Conservation (phyloP, 2,113 vertebrate genomes). For the Ginglymostoma cirratum region DNA sequence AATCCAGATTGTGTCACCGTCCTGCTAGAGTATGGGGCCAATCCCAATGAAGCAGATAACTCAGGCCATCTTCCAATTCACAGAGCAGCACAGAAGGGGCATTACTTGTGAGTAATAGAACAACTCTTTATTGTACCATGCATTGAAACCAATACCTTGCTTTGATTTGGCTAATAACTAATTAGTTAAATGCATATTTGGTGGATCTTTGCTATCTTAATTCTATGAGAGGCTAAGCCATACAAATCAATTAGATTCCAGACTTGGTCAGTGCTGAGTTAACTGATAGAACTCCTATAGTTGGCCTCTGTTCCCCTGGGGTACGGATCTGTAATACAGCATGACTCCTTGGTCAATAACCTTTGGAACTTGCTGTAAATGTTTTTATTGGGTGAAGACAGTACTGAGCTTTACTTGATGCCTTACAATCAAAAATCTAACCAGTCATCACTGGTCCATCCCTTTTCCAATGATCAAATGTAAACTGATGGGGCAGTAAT, state of each 20-base stretch:
- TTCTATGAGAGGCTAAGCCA: neutral
- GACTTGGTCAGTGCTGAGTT: neutral
- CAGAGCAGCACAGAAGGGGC: slow-evolving; percentile 69
- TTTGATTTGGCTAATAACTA: neutral
- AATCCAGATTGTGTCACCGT: slow-evolving; percentile 71
- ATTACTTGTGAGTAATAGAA: slow-evolving; percentile 69
- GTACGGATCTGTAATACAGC: neutral
- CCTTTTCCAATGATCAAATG: no score
- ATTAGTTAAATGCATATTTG: neutral
- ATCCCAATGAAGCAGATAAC: slow-evolving; percentile 64
- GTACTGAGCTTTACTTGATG: neutral
- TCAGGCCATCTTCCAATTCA: slow-evolving; percentile 74
- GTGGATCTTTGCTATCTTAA: neutral
- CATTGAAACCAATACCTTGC: neutral
- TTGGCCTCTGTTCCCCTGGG: neutral
- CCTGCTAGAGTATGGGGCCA: slow-evolving; percentile 73
- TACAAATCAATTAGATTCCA: neutral
- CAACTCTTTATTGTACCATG: no score
- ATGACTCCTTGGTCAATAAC: neutral
- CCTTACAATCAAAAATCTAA: neutral
- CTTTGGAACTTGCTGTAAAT: neutral
- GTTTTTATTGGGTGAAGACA: neutral
- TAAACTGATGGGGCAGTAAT: no score
- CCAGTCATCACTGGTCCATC: neutral
- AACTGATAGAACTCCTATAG: neutral